A percentile compares a stretch with the other conserved stretches of the same genome.
Evolutionary conservation across 23 tunicate genomes (phyloP).

Genomic region (Styela clava): DNA sequence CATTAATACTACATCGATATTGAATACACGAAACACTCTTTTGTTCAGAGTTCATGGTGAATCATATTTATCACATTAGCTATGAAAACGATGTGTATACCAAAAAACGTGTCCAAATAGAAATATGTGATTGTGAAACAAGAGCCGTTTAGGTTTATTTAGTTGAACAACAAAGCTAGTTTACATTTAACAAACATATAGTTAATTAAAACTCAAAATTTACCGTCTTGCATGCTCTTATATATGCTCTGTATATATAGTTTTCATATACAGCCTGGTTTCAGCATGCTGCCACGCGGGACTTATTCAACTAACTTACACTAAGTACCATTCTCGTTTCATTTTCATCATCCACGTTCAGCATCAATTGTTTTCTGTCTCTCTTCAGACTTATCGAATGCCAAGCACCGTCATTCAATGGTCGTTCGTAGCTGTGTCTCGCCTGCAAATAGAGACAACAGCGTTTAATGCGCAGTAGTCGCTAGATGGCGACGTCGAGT

Average conservation of each 20-base stretch:
- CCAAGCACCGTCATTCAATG: conserved; percentile 54
- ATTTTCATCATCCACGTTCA: conserved; percentile 39
- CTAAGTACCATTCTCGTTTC: conserved; percentile 1
- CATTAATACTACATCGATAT: too few relatives aligned
- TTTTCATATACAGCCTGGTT: background rate
- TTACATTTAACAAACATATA: too few relatives aligned
- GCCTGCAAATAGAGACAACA: background rate
- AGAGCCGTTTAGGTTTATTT: too few relatives aligned
- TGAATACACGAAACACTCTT: too few relatives aligned
- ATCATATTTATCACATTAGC: too few relatives aligned
- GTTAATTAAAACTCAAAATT: too few relatives aligned
- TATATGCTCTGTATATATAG: too few relatives aligned
- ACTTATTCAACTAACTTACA: conserved; percentile 9
- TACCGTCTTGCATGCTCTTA: background rate
- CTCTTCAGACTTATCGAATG: conserved; percentile 40
- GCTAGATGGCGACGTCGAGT: background rate
- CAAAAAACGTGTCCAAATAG: too few relatives aligned
- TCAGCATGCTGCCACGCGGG: background rate
- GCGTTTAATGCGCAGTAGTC: background rate
- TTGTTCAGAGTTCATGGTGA: too few relatives aligned
- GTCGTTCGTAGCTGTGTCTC: background rate
- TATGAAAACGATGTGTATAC: too few relatives aligned
- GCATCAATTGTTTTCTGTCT: conserved; percentile 7
- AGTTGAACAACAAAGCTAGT: too few relatives aligned
- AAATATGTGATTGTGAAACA: too few relatives aligned